Base-by-base conservation (phyloP, 2,113 vertebrate genomes). In the Pangasianodon gigas region DNA sequence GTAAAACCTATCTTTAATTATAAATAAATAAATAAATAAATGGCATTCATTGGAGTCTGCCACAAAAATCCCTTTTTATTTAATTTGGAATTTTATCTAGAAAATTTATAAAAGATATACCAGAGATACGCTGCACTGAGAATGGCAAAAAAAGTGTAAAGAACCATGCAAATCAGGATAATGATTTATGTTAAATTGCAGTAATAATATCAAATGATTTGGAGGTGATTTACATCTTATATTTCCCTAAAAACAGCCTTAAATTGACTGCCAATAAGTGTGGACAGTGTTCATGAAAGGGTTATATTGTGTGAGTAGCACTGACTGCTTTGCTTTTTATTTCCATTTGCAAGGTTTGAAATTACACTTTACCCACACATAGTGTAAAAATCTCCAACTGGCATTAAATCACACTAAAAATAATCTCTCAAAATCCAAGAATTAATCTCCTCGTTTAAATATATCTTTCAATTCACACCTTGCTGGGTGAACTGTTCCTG, bases 331-430 rank as follows among this genome's bases (percentile, higher is more conserved):
- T 44, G 71, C 37, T 8, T 21, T 71, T 37, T 37, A 19, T 16
- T 19, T 1, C 6, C 16, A 16, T 75, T 75, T 21, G 19, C 69
- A 24, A 19, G 71, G 71, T 18, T 75, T 24, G 18, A 41, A 44
- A 44, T 75, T 4, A 37, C n/a, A 32, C 14, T 89, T 89, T 89
- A 80, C 90, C 77, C 89, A 90, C 87, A 60, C 62, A 87, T 51
- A 52, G 7, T 65, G 56, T 54, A 60, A 60, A 84, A 56, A 32
- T 86, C n/a, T 19, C 77, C 60, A 79, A 86, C 82, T 51, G 81
- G 52, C 74, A 88, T 62, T 85, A 10, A 65, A 88, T 80, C 87
- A 74, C 75, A 48, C 32, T 77, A 29, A 90, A 65, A 56, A 46
- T 41, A 18, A 84, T 52, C 84, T 83, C 65, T 60, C 65, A 86